phyloP scores from a whole-genome alignment of 2,113 vertebrate species.

The Saguinus midas region DNA sequence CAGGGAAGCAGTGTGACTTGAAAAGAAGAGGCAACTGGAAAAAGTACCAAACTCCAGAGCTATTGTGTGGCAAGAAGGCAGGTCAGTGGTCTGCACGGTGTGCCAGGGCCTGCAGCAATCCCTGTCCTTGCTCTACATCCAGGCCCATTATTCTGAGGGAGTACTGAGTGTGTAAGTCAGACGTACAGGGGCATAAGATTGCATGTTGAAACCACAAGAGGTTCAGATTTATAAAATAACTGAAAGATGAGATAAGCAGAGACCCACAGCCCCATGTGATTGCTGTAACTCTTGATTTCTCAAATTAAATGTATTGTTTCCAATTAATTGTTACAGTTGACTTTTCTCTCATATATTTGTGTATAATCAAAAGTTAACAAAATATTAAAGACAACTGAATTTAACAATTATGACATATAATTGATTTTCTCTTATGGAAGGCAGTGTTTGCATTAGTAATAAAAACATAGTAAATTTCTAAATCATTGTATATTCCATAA shows the following conservation, averaged over 20 bases:
- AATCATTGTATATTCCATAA: not conserved
- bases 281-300: conserved; percentile 77
- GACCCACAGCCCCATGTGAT: conserved; percentile 73
- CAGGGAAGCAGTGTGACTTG: not conserved
- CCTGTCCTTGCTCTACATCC: conserved; percentile 64
- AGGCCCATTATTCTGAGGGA: conserved; percentile 55
- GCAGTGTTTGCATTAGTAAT: not conserved
- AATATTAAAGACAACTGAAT: not conserved
- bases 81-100: conserved; percentile 33
- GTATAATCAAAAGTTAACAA: not conserved
- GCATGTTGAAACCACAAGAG: conserved; percentile 76
- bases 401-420: conserved; percentile 10
- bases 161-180: conserved; percentile 71
- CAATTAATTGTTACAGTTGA: conserved; percentile 79
- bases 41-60: not conserved
- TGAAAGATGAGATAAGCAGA: conserved; percentile 73
- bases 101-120: not conserved
- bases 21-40: not conserved
- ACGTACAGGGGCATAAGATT: conserved; percentile 75
- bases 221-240: conserved; percentile 80
- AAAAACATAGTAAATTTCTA: not conserved
- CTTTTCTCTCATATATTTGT: conserved; percentile 68
- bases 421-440: not conserved
- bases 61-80: conserved; percentile 39
- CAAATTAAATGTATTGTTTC: conserved; percentile 78